These are phyloP conservation scores for Rattus rattus DNA, from an alignment of 2,113 vertebrate genomes.

Conservation along the genomic window DNA sequence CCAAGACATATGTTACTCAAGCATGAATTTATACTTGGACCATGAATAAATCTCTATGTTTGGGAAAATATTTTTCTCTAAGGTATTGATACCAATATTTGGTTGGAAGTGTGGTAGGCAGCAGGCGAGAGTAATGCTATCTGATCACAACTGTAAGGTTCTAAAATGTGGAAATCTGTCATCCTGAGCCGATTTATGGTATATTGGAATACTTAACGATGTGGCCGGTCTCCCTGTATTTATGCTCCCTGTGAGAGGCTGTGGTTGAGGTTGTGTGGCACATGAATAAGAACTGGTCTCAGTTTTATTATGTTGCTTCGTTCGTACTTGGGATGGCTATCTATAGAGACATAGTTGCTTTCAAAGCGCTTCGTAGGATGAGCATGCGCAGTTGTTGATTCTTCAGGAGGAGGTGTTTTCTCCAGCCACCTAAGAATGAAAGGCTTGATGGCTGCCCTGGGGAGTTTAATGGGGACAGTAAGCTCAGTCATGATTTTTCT, in stretches of 20 bases:
- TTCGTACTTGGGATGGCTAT: neutral
- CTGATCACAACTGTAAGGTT: neutral
- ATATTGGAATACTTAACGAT: neutral
- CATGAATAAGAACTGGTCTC: neutral
- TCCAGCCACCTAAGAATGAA: neutral
- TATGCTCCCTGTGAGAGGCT: neutral
- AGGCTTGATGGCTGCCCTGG: neutral
- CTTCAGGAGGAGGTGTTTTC: neutral
- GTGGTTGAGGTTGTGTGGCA: neutral
- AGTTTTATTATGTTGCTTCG: neutral
- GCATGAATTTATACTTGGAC: neutral
- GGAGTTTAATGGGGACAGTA: conserved; percentile 9
- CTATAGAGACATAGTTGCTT: neutral
- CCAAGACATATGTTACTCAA: neutral
- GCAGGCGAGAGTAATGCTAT: neutral
- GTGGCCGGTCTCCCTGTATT: neutral
- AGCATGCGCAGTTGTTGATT: neutral
- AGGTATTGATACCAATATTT: neutral
- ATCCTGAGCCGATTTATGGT: neutral
- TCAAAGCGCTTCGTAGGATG: neutral
- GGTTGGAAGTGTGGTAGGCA: neutral
- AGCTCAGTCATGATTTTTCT: conserved; percentile 42
- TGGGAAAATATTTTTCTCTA: neutral
- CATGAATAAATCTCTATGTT: neutral
- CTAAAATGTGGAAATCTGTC: neutral